Percentiles rank a stretch among this genome's conserved stretches.
Evolutionary conservation across 1,140 invertebrate genomes (phyloP).

Genomic region (Macrobrachium nipponense): DNA sequence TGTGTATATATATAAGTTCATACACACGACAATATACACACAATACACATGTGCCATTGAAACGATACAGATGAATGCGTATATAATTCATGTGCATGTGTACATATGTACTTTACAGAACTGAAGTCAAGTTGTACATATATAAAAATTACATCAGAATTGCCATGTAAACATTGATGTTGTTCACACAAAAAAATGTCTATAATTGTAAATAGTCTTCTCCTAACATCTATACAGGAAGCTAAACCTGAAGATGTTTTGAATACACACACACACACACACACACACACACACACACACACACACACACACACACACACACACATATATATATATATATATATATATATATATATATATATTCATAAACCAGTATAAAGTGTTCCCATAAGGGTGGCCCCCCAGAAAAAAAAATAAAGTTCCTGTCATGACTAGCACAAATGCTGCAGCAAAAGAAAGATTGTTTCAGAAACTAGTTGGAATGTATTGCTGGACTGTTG

Average conservation of each 20-base stretch:
- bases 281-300: constrained; percentile 9
- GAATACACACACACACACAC: neutral
- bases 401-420: no score
- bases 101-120: neutral
- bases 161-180: no score
- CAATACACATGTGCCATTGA: neutral
- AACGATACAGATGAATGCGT: neutral
- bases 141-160: no score
- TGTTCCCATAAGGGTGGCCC: no score
- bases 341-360: neutral
- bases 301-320: neutral
- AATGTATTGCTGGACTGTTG: no score
- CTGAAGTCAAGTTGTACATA: no score
- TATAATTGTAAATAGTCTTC: no score
- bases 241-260: neutral
- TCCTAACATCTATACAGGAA: neutral
- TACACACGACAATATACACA: neutral
- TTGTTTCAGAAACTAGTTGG: no score
- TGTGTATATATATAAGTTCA: neutral
- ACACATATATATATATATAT: neutral
- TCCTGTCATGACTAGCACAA: no score
- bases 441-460: no score
- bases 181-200: no score
- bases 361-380: neutral
- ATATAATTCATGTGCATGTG: neutral